A percentile compares a stretch with the other conserved stretches of the same genome.
Conservation (phyloP, 2,888 invertebrate species). For the Oligia fasciuncula region DNA sequence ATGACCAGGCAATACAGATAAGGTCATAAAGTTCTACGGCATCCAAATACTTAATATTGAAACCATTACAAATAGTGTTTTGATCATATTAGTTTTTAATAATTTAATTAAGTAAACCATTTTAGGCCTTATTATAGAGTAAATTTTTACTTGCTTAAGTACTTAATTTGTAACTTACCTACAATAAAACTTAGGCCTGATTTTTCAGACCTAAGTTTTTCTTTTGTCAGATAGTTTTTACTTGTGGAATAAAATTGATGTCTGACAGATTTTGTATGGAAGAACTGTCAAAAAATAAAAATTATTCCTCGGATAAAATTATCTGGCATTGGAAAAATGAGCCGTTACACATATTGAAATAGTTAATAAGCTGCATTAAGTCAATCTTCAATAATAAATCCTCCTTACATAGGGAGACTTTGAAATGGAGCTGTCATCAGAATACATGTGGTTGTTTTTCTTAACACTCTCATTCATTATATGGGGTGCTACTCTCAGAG, state of each 20-base stretch:
- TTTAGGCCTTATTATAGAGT: background rate
- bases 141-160: background rate
- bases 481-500: slow-evolving; percentile 40
- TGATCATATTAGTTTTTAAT: background rate
- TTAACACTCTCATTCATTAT: slow-evolving; percentile 58
- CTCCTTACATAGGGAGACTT: background rate
- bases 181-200: background rate
- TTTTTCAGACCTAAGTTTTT: too few species aligned
- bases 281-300: too few species aligned
- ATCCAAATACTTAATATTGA: background rate
- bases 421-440: slow-evolving; percentile 48
- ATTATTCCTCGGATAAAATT: too few species aligned
- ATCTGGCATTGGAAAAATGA: too few species aligned
- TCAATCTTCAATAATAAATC: slow-evolving; percentile 16
- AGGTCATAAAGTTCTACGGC: too few species aligned
- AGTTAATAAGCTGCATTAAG: background rate
- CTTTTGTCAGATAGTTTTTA: too few species aligned
- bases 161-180: background rate
- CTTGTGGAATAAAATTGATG: too few species aligned
- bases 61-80: background rate
- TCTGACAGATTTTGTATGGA: too few species aligned
- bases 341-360: too few species aligned
- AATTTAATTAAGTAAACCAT: background rate
- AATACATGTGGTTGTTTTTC: slow-evolving; percentile 65
- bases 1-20: background rate